phyloP scores from a whole-genome alignment of 1,140 invertebrate genomes.

The Portunus trituberculatus region DNA sequence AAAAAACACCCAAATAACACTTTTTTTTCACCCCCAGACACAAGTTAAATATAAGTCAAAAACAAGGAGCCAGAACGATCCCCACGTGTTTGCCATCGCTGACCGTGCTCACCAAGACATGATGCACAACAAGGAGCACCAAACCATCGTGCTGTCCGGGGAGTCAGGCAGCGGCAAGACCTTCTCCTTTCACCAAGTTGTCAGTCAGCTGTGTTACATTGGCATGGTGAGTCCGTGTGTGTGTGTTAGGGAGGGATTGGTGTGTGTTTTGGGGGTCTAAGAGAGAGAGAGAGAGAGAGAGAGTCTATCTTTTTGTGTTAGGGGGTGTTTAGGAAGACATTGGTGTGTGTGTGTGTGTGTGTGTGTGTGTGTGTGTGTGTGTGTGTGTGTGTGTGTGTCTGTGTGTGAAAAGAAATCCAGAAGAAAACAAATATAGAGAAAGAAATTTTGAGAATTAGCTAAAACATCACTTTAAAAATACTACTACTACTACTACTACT shows the following conservation, averaged over 20 bases:
- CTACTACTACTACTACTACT: neutral
- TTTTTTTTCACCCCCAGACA: constrained; percentile 82
- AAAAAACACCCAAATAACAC: too few species aligned
- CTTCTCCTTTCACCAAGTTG: constrained; percentile 86
- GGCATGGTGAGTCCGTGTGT: constrained; percentile 74
- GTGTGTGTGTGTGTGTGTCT: too few species aligned
- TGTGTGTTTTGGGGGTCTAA: neutral
- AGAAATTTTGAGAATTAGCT: too few species aligned
- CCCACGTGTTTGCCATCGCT: constrained; percentile 93
- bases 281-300: neutral
- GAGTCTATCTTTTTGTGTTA: neutral
- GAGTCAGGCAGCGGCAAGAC: constrained; percentile 93
- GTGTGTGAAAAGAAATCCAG: too few species aligned
- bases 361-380: too few species aligned
- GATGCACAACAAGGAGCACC: constrained; percentile 89
- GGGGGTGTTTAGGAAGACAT: neutral
- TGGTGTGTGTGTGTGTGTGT: too few species aligned
- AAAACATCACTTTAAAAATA: too few species aligned
- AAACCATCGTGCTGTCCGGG: constrained; percentile 90
- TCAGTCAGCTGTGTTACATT: constrained; percentile 88
- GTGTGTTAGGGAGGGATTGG: neutral
- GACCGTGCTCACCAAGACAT: constrained; percentile 93
- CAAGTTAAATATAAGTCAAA: constrained; percentile 91
- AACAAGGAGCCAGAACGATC: constrained; percentile 92
- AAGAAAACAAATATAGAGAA: too few species aligned